phyloP scores from a whole-genome alignment of 2,797 vertebrate genomes.

The Acanthiza pusilla region DNA sequence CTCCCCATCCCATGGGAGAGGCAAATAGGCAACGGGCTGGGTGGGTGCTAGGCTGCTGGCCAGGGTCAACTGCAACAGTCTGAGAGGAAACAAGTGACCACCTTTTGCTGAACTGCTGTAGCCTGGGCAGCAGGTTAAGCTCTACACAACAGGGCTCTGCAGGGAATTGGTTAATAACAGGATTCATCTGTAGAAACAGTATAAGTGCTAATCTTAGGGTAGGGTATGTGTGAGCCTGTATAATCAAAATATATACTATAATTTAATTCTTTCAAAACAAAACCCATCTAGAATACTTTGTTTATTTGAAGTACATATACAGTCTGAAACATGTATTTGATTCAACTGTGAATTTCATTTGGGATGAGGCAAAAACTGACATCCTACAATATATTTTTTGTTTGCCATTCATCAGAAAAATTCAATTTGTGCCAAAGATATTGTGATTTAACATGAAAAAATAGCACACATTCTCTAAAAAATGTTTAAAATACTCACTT shows the following conservation, averaged over 20 bases:
- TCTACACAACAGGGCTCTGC: background rate
- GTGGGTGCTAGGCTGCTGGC: background rate
- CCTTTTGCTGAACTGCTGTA: background rate
- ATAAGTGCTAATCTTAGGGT: background rate
- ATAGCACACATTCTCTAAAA: background rate
- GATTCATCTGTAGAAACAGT: background rate
- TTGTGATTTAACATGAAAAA: background rate
- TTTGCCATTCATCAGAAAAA: background rate
- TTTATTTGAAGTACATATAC: background rate
- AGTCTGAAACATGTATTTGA: background rate
- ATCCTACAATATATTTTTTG: background rate
- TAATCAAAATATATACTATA: background rate
- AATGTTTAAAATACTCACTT: background rate
- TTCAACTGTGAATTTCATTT: background rate
- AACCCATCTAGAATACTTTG: background rate
- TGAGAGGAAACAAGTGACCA: background rate
- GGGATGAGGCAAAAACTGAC: background rate
- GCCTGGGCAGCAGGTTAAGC: background rate
- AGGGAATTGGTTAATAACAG: background rate
- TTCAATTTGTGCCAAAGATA: background rate
- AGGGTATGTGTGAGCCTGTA: background rate
- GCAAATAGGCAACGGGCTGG: accelerated
- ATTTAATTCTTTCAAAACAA: background rate
- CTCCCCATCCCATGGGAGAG: background rate
- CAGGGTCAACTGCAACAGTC: background rate